Evolutionary conservation across 1,140 invertebrate species (phyloP).

Genomic region (Drosophila cardini): DNA sequence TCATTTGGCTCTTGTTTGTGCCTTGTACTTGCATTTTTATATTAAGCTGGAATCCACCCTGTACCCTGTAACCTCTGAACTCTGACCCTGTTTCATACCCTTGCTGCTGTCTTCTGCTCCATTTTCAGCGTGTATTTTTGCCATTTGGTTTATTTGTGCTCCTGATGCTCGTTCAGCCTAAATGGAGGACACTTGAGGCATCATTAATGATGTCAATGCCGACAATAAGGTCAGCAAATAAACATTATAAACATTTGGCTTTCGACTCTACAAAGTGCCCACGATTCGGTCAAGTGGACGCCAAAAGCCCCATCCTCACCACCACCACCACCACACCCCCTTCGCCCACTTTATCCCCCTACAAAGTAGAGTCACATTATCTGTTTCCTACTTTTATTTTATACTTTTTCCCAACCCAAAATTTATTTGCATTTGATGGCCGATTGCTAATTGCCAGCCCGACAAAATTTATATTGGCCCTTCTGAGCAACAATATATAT

Average conservation of each 20-base stretch:
- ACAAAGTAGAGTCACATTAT: neutral
- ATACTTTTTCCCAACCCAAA: neutral
- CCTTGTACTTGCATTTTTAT: slow-evolving; percentile 47
- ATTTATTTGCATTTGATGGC: slow-evolving; percentile 51
- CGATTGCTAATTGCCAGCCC: slow-evolving; percentile 43
- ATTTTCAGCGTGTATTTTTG: slow-evolving; percentile 23
- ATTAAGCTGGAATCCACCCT: slow-evolving; percentile 35
- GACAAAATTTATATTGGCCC: slow-evolving; percentile 17
- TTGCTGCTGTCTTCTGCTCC: slow-evolving; percentile 1
- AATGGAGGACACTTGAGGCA: slow-evolving; percentile 77
- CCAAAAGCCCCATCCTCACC: neutral
- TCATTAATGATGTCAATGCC: slow-evolving; percentile 80
- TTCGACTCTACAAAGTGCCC: slow-evolving; percentile 25
- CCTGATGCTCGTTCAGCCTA: slow-evolving; percentile 44
- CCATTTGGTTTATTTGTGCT: slow-evolving; percentile 51
- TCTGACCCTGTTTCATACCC: too few relatives aligned
- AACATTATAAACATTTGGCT: slow-evolving; percentile 46
- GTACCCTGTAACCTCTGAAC: neutral
- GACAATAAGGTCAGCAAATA: slow-evolving; percentile 61
- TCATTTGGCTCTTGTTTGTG: slow-evolving; percentile 29
- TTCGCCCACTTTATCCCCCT: slow-evolving; percentile 8
- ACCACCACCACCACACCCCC: neutral
- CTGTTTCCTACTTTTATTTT: slow-evolving; percentile 3
- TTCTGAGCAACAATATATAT: slow-evolving; percentile 31
- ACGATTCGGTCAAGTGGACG: slow-evolving; percentile 36